Evolutionary conservation across 2,113 vertebrate genomes (phyloP), one percentile per base, ranked within the genome.

Genomic region (Lutjanus erythropterus): DNA sequence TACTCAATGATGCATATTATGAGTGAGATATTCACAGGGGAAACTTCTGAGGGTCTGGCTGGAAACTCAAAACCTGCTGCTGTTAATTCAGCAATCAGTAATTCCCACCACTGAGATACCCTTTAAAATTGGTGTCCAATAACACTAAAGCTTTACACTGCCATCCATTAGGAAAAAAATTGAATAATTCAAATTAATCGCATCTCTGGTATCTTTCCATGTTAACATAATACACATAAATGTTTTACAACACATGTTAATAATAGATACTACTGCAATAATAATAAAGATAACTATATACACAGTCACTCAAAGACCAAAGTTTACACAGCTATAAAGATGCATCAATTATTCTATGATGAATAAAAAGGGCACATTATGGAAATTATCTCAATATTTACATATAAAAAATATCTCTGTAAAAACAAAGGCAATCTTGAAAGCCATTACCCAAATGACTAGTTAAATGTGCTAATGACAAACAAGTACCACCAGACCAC

Each of bases 311-410:
- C 85, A 88, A 90, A 92, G 88, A 86, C 81, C 81, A 90, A 91
- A 89, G 88, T 91, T 94, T 91, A 92, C 87, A 89, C 86, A 90
- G 89, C 84, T 76, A 85, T 92, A 92, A 93, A 93, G 75, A 90
- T 70, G 85, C 90, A 90, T 94, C 74, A 91, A 92, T 94, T 92
- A 94, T 85, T 90, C 84, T 76, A 41, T 65, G 87, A 80, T 83
- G 88, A 92, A 93, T 85, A 91, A 94, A 88, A 90, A 83, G 86
- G 83, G 80, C 78, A 92, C 86, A 93, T 93, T 94, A 94, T 95
- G 91, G 85, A 94, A 93, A 94, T 94, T 46, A 47, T 83, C 86
- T 91, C 83, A 92, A 91, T 92, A 93, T 94, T 94, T 93, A 93
- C 91, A 94, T 90, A 87, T 83, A 85, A 89, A 93, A 88, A 90